Conservation (phyloP, 2,113 vertebrate species). For the Ancistrus triradiatus region DNA sequence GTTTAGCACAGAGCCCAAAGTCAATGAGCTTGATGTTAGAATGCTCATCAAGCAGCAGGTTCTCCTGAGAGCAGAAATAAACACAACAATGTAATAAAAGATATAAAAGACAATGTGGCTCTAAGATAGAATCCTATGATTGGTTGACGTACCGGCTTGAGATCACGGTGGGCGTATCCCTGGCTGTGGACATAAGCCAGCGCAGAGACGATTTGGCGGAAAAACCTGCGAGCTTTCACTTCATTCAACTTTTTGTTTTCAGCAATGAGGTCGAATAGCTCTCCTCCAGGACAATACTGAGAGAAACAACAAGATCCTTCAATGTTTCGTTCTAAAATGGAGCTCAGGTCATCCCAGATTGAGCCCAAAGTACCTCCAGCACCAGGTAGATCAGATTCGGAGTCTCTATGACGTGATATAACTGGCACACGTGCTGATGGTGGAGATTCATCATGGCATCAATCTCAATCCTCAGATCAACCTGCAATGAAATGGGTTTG, state of each 20-base stretch:
- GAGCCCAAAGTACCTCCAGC: conserved; percentile 76
- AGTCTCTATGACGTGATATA: conserved; percentile 93
- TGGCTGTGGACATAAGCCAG: conserved; percentile 89
- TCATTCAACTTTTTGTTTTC: conserved; percentile 86
- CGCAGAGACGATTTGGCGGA: conserved; percentile 90
- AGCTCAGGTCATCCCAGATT: too few relatives aligned
- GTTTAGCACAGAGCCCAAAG: conserved; percentile 94
- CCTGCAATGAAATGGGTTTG: too few relatives aligned
- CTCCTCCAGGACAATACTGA: conserved; percentile 93
- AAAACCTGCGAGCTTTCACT: conserved; percentile 85
- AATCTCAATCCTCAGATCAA: conserved; percentile 88
- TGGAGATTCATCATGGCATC: conserved; percentile 90
- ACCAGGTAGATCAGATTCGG: conserved; percentile 88
- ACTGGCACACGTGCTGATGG: conserved; percentile 87
- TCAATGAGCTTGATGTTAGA: conserved; percentile 94
- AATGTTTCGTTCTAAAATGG: too few relatives aligned
- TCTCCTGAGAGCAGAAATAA: conserved; percentile 74
- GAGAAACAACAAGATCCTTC: background rate
- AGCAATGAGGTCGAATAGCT: conserved; percentile 93
- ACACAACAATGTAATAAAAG: too few relatives aligned
- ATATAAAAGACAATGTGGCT: too few relatives aligned
- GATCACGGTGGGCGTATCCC: conserved; percentile 91
- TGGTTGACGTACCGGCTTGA: conserved; percentile 97
- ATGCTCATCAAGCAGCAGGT: conserved; percentile 85
- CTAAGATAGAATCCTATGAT: too few relatives aligned